phyloP scores from a whole-genome alignment of 1,140 invertebrate genomes.

The Charaxes varanes region DNA sequence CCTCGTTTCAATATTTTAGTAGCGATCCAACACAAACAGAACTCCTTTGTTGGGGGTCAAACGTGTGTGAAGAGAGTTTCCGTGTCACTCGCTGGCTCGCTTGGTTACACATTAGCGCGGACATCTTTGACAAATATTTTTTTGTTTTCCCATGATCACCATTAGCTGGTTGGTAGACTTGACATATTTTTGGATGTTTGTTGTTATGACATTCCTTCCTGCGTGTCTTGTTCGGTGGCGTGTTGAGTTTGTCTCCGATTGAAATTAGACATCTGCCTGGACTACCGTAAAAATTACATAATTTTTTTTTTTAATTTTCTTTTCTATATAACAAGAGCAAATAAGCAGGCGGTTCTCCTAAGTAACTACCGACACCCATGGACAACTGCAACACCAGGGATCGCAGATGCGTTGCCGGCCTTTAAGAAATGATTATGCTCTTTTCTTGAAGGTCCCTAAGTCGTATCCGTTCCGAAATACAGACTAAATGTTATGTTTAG shows the following conservation, averaged over 20 bases:
- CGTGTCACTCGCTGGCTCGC: conserved; percentile 53
- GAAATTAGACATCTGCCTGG: not conserved
- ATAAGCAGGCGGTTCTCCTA: too few relatives aligned
- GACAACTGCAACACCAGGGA: too few relatives aligned
- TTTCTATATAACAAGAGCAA: not conserved
- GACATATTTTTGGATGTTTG: conserved; percentile 52
- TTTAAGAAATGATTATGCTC: too few relatives aligned
- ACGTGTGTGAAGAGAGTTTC: conserved; percentile 69
- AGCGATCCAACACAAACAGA: conserved; percentile 65
- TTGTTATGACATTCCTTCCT: conserved; percentile 39
- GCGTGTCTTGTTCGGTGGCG: conserved; percentile 2
- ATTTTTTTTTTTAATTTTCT: not conserved
- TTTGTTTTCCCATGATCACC: conserved; percentile 64
- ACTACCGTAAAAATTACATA: too few relatives aligned
- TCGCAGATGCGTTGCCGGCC: too few relatives aligned
- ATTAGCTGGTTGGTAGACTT: conserved; percentile 45
- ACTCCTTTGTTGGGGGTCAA: conserved; percentile 66
- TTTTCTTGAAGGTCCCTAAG: too few relatives aligned
- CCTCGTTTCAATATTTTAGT: conserved; percentile 70
- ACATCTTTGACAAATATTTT: conserved; percentile 61
- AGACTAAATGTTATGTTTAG: too few relatives aligned
- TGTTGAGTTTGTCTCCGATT: not conserved
- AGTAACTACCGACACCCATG: too few relatives aligned
- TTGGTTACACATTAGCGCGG: conserved; percentile 65
- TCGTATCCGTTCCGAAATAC: too few relatives aligned